Base-by-base conservation (phyloP, 2,797 vertebrate genomes). In the Hyperoplus immaculatus region DNA sequence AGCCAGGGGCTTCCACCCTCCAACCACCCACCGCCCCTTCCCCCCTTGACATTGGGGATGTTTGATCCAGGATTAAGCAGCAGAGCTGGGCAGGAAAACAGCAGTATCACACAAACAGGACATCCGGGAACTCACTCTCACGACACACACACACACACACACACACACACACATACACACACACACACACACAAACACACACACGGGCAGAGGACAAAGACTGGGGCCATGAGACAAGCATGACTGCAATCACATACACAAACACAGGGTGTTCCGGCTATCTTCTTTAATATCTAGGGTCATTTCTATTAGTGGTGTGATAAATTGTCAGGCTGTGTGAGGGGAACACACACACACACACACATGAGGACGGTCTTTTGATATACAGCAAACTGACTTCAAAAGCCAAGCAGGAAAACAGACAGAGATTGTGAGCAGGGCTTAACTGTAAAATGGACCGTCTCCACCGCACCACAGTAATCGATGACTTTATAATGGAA, bases 61-160 rank as follows among this genome's bases (percentile, higher is more conserved):
- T 84, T 83, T 83, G 80, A 88, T 83, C 72, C 46, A 16, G 78
- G 88, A 82, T 78, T 90, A 81, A 87, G 79, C 63, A 60, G 55
- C 59, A 42, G 67, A 73, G 72, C 63, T 53, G 74, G 69, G 68
- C 77, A 82, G 79, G 70, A 87, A 83, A 81, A 73, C 70, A 81
- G 65, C 75, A 75, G 71, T n/a, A 29, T 83, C 83, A 87, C 78
- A 88, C 81, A 91, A 93, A 91, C 88, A 93, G 92, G 92, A 94
- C 49, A 29, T 95, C 92, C 87, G 81, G 85, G 65, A 88, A 29
- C 80, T 75, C 68, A 29, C 61, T 81, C 81, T 69, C 49, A 81
- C 80, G 77, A 73, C 63, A 66, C 63, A 73, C 75, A 82, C 36
- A 78, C 16, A 53, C 63, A 54, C 3, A 29, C 29, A 29, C 29